Conservation (phyloP, 2,888 invertebrate genomes). For the Sphinx pinastri region DNA sequence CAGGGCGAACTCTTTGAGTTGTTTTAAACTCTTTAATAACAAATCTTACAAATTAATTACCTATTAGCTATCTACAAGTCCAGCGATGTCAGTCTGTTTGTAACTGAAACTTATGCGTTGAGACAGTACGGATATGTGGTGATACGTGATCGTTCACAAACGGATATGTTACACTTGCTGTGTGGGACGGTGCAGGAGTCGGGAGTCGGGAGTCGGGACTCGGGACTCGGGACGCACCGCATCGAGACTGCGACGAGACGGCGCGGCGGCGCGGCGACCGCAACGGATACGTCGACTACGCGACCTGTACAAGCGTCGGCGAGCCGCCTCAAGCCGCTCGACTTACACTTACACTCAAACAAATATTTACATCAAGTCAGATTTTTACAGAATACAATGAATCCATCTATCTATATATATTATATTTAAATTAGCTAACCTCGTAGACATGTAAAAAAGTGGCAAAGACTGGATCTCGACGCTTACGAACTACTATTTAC, state of each 20-base stretch:
- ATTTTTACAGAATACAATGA: conserved; percentile 63
- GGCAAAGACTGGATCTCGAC: conserved; percentile 75
- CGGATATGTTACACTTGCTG: not conserved
- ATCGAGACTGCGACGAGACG: not conserved
- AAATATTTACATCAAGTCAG: conserved; percentile 70
- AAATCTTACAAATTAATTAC: conserved; percentile 69
- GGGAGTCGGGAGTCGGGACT: too few relatives aligned
- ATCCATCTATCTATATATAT: conserved; percentile 54
- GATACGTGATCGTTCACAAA: not conserved
- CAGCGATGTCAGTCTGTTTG: conserved; percentile 61
- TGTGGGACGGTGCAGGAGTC: not conserved
- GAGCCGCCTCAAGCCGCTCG: not conserved
- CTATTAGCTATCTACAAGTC: conserved; percentile 62
- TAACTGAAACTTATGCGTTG: conserved; percentile 39
- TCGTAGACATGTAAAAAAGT: conserved; percentile 82
- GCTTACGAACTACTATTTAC: conserved; percentile 78
- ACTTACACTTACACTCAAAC: conserved; percentile 60
- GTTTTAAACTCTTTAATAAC: conserved; percentile 74
- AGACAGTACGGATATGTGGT: not conserved
- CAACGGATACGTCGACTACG: not conserved
- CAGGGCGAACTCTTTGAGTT: conserved; percentile 81
- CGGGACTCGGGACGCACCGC: too few relatives aligned
- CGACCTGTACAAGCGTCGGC: conserved; percentile 11
- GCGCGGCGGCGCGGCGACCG: not conserved
- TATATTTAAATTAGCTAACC: conserved; percentile 55